A percentile compares a stretch with the other conserved stretches of the same genome.
Conservation (phyloP, 1,140 invertebrate species). For the Drosophila rhopaloa region DNA sequence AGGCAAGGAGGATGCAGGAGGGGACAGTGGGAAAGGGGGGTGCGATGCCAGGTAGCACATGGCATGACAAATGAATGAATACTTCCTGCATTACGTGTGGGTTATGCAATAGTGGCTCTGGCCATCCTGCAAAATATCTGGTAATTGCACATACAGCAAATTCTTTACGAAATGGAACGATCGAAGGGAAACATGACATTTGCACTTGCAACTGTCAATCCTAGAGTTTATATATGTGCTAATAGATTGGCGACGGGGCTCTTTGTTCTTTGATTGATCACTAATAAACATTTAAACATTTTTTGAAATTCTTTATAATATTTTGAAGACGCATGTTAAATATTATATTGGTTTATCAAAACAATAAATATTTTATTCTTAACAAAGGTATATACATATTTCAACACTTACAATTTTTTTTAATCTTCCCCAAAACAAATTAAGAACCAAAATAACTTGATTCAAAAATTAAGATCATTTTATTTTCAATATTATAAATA, state of each 20-base stretch:
- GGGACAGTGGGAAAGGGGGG: slow-evolving; percentile 1
- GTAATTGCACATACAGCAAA: slow-evolving; percentile 10
- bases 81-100: slow-evolving; percentile 74
- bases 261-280: slow-evolving; percentile 29
- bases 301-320: too few relatives aligned
- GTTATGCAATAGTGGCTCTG: slow-evolving; percentile 58
- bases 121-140: slow-evolving; percentile 26
- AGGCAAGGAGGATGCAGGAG: background rate
- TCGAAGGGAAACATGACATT: slow-evolving; percentile 14
- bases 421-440: too few relatives aligned
- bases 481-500: too few relatives aligned
- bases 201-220: slow-evolving; percentile 65
- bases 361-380: background rate
- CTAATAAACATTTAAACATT: background rate
- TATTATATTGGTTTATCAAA: too few relatives aligned
- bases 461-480: too few relatives aligned
- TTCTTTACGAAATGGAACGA: slow-evolving; percentile 5
- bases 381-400: too few relatives aligned
- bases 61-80: slow-evolving; percentile 78
- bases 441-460: too few relatives aligned
- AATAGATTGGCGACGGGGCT: background rate
- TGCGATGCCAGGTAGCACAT: slow-evolving; percentile 51
- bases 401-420: too few relatives aligned
- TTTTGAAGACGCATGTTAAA: too few relatives aligned
- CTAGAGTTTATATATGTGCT: background rate